Conservation (phyloP, 2,113 vertebrate genomes). For the Oreochromis tanganicae region DNA sequence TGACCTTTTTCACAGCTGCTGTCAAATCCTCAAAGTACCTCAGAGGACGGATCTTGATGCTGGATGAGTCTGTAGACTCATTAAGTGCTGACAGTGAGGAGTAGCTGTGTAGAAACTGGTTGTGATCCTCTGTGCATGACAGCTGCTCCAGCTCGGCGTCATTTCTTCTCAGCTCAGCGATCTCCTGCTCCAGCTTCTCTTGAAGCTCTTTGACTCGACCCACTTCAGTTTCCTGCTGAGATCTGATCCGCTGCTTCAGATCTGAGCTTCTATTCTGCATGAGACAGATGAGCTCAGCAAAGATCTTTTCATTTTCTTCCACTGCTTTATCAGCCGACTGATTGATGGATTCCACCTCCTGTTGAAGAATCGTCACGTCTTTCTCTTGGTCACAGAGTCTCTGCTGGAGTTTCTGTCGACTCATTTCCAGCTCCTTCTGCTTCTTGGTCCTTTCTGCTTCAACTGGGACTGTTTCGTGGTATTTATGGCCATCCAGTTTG, state of each 20-base stretch:
- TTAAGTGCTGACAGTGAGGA: background rate
- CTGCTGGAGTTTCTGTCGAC: background rate
- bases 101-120: background rate
- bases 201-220: background rate
- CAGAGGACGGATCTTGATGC: background rate
- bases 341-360: background rate
- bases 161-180: background rate
- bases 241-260: background rate
- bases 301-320: background rate
- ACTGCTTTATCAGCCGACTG: background rate
- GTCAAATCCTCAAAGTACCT: background rate
- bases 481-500: rapidly evolving
- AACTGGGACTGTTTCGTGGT: background rate
- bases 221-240: background rate
- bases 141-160: background rate
- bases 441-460: background rate
- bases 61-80: background rate
- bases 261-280: background rate
- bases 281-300: background rate
- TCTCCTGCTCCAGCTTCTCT: background rate
- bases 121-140: rapidly evolving
- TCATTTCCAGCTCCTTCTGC: background rate
- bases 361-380: background rate
- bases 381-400: rapidly evolving
- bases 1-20: background rate